These are phyloP conservation scores for Pelusios castaneus DNA, from an alignment of 2,113 vertebrate genomes.

Conservation along the genomic window DNA sequence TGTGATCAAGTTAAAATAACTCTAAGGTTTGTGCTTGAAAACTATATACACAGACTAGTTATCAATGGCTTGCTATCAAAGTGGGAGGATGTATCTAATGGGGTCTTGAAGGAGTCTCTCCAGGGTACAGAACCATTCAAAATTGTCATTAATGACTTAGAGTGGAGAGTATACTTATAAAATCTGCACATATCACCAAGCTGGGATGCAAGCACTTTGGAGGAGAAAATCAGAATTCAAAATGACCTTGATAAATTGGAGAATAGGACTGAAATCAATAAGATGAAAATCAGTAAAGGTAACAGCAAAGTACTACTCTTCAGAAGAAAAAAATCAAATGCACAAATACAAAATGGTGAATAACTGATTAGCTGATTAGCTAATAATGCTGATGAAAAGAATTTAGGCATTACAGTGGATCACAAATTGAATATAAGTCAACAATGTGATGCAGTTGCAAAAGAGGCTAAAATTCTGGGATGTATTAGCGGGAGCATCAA, in stretches of 20 bases:
- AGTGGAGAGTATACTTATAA: background rate
- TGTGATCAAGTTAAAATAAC: background rate
- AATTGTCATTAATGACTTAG: background rate
- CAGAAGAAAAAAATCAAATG: background rate
- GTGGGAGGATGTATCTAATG: background rate
- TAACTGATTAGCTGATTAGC: background rate
- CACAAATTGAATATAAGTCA: background rate
- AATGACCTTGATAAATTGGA: background rate
- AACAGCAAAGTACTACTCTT: background rate
- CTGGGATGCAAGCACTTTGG: background rate
- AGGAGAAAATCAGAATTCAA: background rate
- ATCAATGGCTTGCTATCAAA: background rate
- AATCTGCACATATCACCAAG: background rate
- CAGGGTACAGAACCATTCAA: background rate
- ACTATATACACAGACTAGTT: background rate
- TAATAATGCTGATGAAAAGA: background rate
- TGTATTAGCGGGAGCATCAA: background rate
- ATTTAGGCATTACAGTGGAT: background rate
- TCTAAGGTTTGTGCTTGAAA: background rate
- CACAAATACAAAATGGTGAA: background rate
- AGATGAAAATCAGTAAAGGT: background rate
- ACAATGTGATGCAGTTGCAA: background rate
- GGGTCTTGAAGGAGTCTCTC: background rate
- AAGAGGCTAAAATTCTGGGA: background rate
- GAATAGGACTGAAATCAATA: background rate